Conservation (phyloP, 2,113 vertebrate genomes). For the Sapajus apella region DNA sequence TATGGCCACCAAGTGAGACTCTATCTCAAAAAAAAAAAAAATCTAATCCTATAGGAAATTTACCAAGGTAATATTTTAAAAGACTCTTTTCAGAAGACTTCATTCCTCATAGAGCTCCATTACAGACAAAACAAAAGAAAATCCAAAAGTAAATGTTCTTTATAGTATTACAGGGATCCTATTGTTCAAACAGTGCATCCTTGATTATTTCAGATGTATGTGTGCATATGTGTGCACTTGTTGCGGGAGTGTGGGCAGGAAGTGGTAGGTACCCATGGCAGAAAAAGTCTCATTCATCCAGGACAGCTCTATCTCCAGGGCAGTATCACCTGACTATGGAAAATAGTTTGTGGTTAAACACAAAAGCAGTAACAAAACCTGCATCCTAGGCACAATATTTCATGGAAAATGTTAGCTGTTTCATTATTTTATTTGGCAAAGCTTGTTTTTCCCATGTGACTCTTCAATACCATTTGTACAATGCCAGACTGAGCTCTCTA, state of each 20-base stretch:
- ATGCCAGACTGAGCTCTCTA: not conserved
- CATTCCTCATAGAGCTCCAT: not conserved
- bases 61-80: conserved; percentile 7
- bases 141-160: not conserved
- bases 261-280: not conserved
- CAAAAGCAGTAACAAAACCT: conserved; percentile 15
- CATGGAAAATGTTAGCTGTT: not conserved
- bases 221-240: not conserved
- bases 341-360: conserved; percentile 29
- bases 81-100: not conserved
- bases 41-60: not conserved
- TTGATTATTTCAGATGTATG: not conserved
- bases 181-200: not conserved
- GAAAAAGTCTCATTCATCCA: not conserved
- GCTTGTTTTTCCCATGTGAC: not conserved
- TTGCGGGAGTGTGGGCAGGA: not conserved
- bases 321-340: not conserved
- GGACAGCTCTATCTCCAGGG: not conserved
- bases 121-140: conserved; percentile 15
- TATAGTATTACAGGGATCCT: not conserved
- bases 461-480: conserved; percentile 4
- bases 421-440: conserved; percentile 39
- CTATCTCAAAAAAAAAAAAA: too few relatives aligned
- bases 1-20: too few relatives aligned
- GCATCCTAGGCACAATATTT: not conserved